These are phyloP conservation scores for Anas georgica DNA, from an alignment of 2,797 vertebrate species.

Conservation along the genomic window DNA sequence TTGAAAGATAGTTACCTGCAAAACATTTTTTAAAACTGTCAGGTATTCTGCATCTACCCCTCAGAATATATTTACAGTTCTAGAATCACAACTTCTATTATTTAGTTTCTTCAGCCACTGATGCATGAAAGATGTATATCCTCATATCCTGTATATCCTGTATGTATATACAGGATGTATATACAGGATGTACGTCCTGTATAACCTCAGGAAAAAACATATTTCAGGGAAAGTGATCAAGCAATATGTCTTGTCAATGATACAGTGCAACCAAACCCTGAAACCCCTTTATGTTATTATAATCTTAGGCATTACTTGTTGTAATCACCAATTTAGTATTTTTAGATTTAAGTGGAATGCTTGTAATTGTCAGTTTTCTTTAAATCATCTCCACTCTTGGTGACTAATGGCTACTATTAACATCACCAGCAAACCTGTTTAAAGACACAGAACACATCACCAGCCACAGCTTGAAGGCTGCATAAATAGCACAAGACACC, in stretches of 20 bases:
- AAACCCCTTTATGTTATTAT: not conserved
- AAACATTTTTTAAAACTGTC: not conserved
- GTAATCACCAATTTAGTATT: not conserved
- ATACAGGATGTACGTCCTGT: no score
- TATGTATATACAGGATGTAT: no score
- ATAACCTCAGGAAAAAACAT: not conserved
- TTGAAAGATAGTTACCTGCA: not conserved
- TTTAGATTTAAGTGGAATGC: not conserved
- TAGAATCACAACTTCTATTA: not conserved
- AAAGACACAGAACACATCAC: not conserved
- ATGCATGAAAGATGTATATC: not conserved
- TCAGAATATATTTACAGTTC: not conserved
- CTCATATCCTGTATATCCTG: no score
- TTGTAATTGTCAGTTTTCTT: constrained; percentile 19
- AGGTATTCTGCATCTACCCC: not conserved
- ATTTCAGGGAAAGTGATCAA: not conserved
- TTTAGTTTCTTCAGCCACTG: not conserved
- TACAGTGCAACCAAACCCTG: not conserved
- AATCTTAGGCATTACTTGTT: not conserved
- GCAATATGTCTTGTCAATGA: not conserved
- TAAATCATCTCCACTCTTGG: not conserved
- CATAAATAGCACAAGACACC: not conserved
- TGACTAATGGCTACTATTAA: constrained; percentile 23
- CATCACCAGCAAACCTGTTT: not conserved
- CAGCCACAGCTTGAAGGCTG: not conserved